Evolutionary conservation across 2,113 vertebrate species (phyloP), one percentile per base, ranked within the genome.

Genomic region (Megaleporinus macrocephalus): DNA sequence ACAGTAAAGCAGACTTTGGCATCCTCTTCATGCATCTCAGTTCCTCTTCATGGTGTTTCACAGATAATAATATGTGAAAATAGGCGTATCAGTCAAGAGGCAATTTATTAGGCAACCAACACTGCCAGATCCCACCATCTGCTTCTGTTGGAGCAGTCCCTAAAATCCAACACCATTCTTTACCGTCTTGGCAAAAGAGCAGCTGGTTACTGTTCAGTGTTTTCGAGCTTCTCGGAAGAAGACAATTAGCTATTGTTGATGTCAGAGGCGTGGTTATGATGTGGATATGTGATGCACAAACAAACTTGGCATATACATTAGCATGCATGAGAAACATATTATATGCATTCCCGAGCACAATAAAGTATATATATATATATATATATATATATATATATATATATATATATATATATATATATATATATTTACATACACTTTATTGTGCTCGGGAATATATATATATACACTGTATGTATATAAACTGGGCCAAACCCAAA

Each of bases 61-160:
- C 65, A 80, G 87, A 92, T 80, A 88, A 92, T 81, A 86, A 84
- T 88, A 89, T 88, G 85, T 86, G 86, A 91, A 90, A 93, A 90
- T 87, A 86, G 88, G 87, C 82, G 78, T 86, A 89, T 92, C 91
- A 90, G 91, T 93, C 86, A 89, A 90, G 87, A 80, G 68, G 70
- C 68, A 79, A 81, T 88, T 88, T 90, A 87, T 85, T 87, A 91
- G 91, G 88, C 90, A 90, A 88, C 81, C 61, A 82, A 84, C 69
- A 73, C 73, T 90, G 91, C 90, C 92, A 93, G 81, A 88, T 76
- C 47, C 62, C 51, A 87, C 93, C 93, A 94, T 92, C 91, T 94
- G 91, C 86, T 92, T 89, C 73, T 78, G 53, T 82, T 87, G 82
- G 79, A 84, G 70, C 44, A 61, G 63, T 57, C 57, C 61, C 76